Conservation (phyloP, 1,140 invertebrate species). For the Drosophila nigromelanica region DNA sequence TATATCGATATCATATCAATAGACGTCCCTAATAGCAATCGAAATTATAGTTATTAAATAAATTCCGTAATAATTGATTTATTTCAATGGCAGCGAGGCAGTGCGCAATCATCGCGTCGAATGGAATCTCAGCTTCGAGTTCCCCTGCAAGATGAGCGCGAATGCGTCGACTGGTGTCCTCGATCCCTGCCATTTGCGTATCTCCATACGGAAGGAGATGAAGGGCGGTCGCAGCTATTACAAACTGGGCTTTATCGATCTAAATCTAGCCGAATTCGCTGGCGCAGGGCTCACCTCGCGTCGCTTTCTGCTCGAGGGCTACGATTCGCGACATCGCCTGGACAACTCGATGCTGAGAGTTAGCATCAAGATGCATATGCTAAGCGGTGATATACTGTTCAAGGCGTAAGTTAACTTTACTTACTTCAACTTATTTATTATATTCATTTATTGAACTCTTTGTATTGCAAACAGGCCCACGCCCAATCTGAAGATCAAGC, state of each 20-base stretch:
- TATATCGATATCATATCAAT: too few species aligned
- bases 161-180: conserved; percentile 96
- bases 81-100: conserved; percentile 90
- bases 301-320: conserved; percentile 96
- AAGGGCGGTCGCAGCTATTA: conserved; percentile 95
- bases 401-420: conserved; percentile 92
- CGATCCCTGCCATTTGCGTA: conserved; percentile 94
- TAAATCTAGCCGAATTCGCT: conserved; percentile 98
- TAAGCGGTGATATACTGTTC: conserved; percentile 97
- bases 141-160: conserved; percentile 98
- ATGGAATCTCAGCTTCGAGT: conserved; percentile 95
- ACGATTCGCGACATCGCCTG: conserved; percentile 94
- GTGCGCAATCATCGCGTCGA: conserved; percentile 96
- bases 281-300: conserved; percentile 94
- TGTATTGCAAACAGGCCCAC: conserved; percentile 86
- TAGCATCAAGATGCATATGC: conserved; percentile 95
- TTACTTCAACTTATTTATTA: not conserved
- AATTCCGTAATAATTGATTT: too few species aligned
- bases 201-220: conserved; percentile 97
- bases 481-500: conserved; percentile 88
- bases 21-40: too few species aligned
- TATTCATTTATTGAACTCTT: conserved; percentile 11
- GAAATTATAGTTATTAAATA: too few species aligned
- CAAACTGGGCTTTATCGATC: conserved; percentile 98
- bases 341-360: conserved; percentile 98